Evolutionary conservation across 2,888 invertebrate genomes (phyloP).

Genomic region (Ophion costatus): DNA sequence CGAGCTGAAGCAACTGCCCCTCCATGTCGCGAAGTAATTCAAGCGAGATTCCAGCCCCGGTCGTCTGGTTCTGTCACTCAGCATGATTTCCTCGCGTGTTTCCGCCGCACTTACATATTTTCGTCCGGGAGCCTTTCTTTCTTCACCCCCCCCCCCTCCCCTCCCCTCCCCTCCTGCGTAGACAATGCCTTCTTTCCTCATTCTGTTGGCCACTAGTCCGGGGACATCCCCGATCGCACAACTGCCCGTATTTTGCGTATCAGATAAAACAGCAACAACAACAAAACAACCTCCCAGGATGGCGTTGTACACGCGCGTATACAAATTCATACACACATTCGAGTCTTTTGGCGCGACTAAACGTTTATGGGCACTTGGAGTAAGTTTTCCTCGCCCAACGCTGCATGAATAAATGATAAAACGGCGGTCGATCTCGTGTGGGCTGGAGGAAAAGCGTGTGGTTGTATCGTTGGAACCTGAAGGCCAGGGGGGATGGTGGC

Average conservation of each 20-base stretch:
- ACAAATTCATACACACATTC: conserved; percentile 37
- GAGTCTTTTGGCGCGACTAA: conserved; percentile 75
- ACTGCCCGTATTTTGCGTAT: neutral
- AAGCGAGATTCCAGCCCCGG: neutral
- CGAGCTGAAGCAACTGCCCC: too few species aligned
- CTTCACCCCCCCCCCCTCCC: neutral
- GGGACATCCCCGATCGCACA: too few species aligned
- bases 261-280: too few species aligned
- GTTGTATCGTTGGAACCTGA: conserved; percentile 73
- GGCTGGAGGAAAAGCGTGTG: conserved; percentile 62
- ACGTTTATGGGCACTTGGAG: conserved; percentile 82
- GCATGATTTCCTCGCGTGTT: neutral
- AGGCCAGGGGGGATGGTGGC: conserved; percentile 69
- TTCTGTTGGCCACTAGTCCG: too few species aligned
- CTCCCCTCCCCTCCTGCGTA: neutral
- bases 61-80: neutral
- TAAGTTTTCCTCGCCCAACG: conserved; percentile 81
- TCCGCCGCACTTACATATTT: conserved; percentile 29
- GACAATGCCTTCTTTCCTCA: neutral
- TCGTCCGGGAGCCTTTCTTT: neutral
- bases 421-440: conserved; percentile 67
- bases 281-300: too few species aligned
- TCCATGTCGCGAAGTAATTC: neutral
- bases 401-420: conserved; percentile 82
- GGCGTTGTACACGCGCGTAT: neutral